A percentile compares a stretch with the other conserved stretches of the same genome.
Conservation (phyloP, 2,797 vertebrate genomes). For the Fistularia commersonii region DNA sequence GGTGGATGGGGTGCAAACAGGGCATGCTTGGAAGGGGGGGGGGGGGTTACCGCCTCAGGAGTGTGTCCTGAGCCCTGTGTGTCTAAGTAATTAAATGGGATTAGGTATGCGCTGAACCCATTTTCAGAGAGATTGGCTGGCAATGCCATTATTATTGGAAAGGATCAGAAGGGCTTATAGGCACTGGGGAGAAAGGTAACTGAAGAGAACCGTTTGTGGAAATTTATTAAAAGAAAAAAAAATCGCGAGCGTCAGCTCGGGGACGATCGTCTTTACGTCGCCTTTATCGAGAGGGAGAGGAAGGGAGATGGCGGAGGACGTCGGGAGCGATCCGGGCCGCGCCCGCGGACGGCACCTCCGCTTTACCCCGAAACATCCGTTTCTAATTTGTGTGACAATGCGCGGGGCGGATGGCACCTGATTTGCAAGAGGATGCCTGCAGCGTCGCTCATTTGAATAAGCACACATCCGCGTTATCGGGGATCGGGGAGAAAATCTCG, state of each 20-base stretch:
- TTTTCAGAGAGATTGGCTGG: conserved; percentile 76
- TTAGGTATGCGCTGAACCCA: conserved; percentile 77
- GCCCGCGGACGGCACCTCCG: conserved; percentile 48
- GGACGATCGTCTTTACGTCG: conserved; percentile 59
- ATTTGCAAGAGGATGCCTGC: conserved; percentile 79
- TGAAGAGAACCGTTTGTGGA: conserved; percentile 75
- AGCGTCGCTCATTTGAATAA: conserved; percentile 78
- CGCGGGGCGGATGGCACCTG: conserved; percentile 64
- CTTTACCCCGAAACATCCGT: conserved; percentile 70
- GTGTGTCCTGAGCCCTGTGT: conserved; percentile 74
- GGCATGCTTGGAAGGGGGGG: conserved; percentile 62
- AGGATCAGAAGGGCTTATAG: conserved; percentile 75
- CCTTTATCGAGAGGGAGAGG: conserved; percentile 28
- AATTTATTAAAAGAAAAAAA: conserved; percentile 72
- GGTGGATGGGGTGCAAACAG: conserved; percentile 73
- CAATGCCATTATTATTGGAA: conserved; percentile 75
- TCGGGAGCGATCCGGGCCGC: conserved; percentile 34
- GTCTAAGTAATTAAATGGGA: conserved; percentile 78
- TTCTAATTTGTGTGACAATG: conserved; percentile 81
- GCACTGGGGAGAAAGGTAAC: conserved; percentile 76
- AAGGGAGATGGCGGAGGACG: conserved; percentile 20
- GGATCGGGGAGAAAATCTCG: conserved; percentile 66
- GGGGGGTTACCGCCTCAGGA: conserved; percentile 52
- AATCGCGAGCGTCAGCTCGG: conserved; percentile 63
- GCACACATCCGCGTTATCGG: conserved; percentile 74